These are phyloP conservation scores for Troides aeacus DNA, from an alignment of 2,888 invertebrate genomes.

Conservation along the genomic window DNA sequence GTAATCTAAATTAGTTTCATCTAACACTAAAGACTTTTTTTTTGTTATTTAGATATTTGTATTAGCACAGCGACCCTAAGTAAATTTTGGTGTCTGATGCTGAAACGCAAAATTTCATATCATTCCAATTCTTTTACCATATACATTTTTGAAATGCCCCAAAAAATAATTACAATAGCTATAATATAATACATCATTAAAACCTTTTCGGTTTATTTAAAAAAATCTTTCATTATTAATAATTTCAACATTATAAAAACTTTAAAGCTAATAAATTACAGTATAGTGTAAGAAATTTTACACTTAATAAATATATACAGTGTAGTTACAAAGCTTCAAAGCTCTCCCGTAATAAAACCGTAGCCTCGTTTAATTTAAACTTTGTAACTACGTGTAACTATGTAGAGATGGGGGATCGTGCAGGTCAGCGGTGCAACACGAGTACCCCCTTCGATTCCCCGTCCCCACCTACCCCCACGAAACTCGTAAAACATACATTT, in stretches of 20 bases:
- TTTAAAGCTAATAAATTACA: not conserved
- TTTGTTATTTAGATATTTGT: too few relatives aligned
- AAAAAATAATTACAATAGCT: too few relatives aligned
- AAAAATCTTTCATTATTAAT: not conserved
- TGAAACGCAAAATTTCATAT: too few relatives aligned
- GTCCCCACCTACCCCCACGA: constrained; percentile 3
- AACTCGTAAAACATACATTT: constrained; percentile 20
- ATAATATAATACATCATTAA: too few relatives aligned
- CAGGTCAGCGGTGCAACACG: constrained; percentile 25
- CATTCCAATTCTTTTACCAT: too few relatives aligned
- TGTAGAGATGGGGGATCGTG: constrained; percentile 20
- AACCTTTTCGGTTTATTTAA: not conserved
- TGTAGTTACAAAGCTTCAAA: constrained; percentile 11
- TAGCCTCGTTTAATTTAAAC: constrained; percentile 17
- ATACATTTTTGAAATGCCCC: too few relatives aligned
- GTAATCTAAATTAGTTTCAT: too few relatives aligned
- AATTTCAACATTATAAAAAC: not conserved
- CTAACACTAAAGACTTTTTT: too few relatives aligned
- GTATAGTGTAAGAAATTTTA: not conserved
- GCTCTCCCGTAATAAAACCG: constrained; percentile 15
- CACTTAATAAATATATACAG: not conserved
- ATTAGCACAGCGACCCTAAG: too few relatives aligned
- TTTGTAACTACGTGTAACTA: constrained; percentile 24
- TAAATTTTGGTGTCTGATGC: too few relatives aligned
- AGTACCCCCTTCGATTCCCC: constrained; percentile 2